These are phyloP conservation scores for Alethe diademata DNA, from an alignment of 2,113 vertebrate genomes.

Conservation along the genomic window DNA sequence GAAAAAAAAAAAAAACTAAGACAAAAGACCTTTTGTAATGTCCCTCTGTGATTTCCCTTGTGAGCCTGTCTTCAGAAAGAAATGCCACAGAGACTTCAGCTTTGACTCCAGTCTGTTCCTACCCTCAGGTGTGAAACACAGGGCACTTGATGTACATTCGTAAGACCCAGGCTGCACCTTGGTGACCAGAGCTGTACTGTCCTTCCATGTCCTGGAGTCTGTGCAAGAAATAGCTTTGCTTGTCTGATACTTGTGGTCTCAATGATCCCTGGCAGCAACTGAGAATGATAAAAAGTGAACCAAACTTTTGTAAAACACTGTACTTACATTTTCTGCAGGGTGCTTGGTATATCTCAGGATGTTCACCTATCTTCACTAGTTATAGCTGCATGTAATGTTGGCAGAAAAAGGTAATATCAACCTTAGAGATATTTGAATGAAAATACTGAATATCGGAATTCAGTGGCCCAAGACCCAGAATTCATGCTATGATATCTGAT, in stretches of 20 bases:
- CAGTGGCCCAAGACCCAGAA: neutral
- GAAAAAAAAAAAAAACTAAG: neutral
- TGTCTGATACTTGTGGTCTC: neutral
- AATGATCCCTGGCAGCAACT: neutral
- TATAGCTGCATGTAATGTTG: neutral
- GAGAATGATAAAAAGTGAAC: neutral
- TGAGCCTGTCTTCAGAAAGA: neutral
- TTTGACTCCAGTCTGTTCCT: neutral
- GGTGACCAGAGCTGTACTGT: neutral
- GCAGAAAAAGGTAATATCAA: neutral
- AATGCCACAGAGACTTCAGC: neutral
- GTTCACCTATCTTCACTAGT: neutral
- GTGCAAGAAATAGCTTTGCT: neutral
- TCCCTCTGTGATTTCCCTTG: neutral
- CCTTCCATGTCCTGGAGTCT: neutral
- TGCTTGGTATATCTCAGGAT: neutral
- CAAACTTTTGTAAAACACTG: neutral
- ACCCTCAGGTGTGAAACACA: neutral
- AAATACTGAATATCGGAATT: neutral
- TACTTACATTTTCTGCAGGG: neutral
- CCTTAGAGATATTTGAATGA: neutral
- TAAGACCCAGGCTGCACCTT: neutral
- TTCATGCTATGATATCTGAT: neutral
- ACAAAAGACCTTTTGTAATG: neutral
- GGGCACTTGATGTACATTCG: rapidly evolving